phyloP scores from a whole-genome alignment of 2,888 invertebrate species.

The Drosophila recens region DNA sequence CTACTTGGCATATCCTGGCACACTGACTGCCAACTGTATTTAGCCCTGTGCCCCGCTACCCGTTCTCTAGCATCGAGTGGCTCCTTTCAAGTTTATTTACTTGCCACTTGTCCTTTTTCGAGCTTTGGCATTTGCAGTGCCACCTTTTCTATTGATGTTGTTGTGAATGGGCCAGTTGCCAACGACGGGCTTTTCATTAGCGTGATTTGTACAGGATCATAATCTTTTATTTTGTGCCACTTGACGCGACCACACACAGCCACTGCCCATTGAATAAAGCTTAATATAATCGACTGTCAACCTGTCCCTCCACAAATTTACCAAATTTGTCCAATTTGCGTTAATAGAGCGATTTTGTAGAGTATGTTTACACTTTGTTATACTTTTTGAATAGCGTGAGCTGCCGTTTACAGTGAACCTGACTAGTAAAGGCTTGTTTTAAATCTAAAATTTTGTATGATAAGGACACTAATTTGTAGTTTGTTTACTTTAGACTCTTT shows the following conservation, averaged over 20 bases:
- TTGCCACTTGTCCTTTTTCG: slow-evolving; percentile 73
- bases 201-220: slow-evolving; percentile 72
- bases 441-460: too few relatives aligned
- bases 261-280: slow-evolving; percentile 16
- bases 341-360: slow-evolving; percentile 16
- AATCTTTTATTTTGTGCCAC: slow-evolving; percentile 61
- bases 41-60: background rate
- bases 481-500: too few relatives aligned
- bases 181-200: slow-evolving; percentile 74
- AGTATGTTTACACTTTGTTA: too few relatives aligned
- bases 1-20: slow-evolving; percentile 77
- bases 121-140: slow-evolving; percentile 41
- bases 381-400: too few relatives aligned
- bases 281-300: slow-evolving; percentile 19
- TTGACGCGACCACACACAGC: slow-evolving; percentile 26
- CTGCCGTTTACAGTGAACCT: too few relatives aligned
- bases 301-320: slow-evolving; percentile 14
- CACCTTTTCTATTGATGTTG: slow-evolving; percentile 39
- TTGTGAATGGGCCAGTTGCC: slow-evolving; percentile 52
- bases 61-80: slow-evolving; percentile 55
- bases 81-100: slow-evolving; percentile 77
- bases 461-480: too few relatives aligned
- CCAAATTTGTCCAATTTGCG: slow-evolving; percentile 64
- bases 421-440: too few relatives aligned
- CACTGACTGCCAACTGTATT: slow-evolving; percentile 42